These are phyloP conservation scores for Eremobia ochroleuca DNA, from an alignment of 2,888 invertebrate genomes.

Conservation along the genomic window DNA sequence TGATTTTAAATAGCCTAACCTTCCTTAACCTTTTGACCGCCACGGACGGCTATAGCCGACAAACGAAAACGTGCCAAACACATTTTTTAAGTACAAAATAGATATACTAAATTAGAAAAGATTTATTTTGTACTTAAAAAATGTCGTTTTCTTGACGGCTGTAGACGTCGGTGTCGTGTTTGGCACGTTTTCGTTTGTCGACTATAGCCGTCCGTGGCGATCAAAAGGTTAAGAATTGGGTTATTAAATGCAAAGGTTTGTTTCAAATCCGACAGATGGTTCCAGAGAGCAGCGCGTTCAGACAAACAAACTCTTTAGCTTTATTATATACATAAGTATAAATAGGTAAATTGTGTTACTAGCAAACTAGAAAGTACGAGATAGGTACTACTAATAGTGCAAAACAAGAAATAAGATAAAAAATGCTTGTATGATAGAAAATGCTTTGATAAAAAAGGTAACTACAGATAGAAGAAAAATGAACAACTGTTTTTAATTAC, in stretches of 20 bases:
- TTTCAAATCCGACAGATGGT: background rate
- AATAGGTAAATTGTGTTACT: background rate
- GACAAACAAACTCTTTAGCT: background rate
- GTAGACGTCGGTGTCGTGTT: too few species aligned
- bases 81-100: too few species aligned
- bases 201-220: too few species aligned
- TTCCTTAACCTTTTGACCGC: too few species aligned
- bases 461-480: background rate
- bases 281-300: background rate
- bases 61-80: too few species aligned
- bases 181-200: too few species aligned
- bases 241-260: background rate
- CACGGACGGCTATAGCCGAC: too few species aligned
- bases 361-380: background rate
- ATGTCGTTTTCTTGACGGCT: too few species aligned
- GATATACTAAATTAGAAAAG: too few species aligned
- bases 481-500: constrained; percentile 14
- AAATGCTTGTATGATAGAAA: background rate
- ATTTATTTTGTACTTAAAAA: too few species aligned
- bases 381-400: background rate
- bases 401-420: background rate
- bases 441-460: background rate
- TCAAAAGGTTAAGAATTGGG: too few species aligned
- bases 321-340: background rate
- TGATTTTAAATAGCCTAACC: background rate